Evolutionary conservation across 2,113 vertebrate genomes (phyloP).

Genomic region (Erythrocercus mccallii): DNA sequence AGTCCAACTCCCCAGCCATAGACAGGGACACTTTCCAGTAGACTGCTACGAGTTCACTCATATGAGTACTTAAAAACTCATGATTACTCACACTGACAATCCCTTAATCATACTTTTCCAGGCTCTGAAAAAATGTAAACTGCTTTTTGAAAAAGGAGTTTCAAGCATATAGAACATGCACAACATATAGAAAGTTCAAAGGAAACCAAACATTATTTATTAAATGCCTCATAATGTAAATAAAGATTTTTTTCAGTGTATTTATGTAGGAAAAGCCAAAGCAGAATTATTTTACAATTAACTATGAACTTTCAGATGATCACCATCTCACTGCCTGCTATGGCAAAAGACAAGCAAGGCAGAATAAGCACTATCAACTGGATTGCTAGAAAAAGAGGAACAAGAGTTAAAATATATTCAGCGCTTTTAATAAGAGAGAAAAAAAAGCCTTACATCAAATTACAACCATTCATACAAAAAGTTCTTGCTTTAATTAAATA

Average conservation of each 20-base stretch:
- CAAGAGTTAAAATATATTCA: neutral
- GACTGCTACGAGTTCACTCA: neutral
- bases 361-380: neutral
- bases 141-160: neutral
- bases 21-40: neutral
- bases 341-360: neutral
- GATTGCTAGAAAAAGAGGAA: neutral
- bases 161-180: neutral
- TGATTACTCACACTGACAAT: neutral
- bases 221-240: neutral
- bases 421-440: neutral
- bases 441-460: neutral
- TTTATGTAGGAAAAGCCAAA: neutral
- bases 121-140: neutral
- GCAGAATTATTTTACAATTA: neutral
- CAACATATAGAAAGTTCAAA: neutral
- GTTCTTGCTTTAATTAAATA: neutral
- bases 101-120: neutral
- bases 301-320: neutral
- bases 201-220: neutral
- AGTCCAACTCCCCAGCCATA: neutral
- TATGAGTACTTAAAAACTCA: neutral
- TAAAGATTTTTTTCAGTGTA: neutral
- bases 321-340: neutral
- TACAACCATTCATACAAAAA: neutral